Evolutionary conservation across 1,140 invertebrate genomes (phyloP).

Genomic region (Oncopeltus fasciatus): DNA sequence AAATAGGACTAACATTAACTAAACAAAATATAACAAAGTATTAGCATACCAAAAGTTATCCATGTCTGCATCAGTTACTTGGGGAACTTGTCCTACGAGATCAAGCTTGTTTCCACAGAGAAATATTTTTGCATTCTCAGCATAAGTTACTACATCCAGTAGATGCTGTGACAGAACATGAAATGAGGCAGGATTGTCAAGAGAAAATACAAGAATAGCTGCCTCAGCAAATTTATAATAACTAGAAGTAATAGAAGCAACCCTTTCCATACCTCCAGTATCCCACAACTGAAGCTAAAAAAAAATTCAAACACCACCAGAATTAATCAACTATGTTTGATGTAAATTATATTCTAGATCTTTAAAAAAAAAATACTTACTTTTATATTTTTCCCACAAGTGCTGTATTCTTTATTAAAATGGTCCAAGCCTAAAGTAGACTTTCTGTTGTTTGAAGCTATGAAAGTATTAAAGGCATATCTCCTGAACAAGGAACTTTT

Average conservation of each 20-base stretch:
- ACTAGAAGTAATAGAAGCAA: conserved; percentile 81
- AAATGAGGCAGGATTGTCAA: conserved; percentile 81
- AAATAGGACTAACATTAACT: too few species aligned
- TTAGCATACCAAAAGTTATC: conserved; percentile 77
- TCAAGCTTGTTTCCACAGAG: conserved; percentile 82
- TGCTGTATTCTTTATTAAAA: conserved; percentile 61
- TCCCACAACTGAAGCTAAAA: conserved; percentile 80
- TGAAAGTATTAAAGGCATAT: conserved; percentile 76
- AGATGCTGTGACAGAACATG: conserved; percentile 81
- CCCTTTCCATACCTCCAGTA: conserved; percentile 84
- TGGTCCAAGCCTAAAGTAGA: conserved; percentile 85
- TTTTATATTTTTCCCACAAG: conserved; percentile 61
- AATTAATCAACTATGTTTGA: not conserved
- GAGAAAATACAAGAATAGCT: conserved; percentile 74
- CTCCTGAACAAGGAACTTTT: conserved; percentile 85
- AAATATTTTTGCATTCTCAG: conserved; percentile 86
- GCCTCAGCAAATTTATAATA: conserved; percentile 90
- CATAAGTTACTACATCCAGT: conserved; percentile 78
- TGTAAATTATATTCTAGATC: not conserved
- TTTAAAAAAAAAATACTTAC: conserved; percentile 41
- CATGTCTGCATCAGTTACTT: conserved; percentile 77
- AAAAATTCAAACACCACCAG: conserved; percentile 13
- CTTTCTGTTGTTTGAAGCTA: conserved; percentile 60
- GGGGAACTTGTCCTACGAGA: conserved; percentile 48
- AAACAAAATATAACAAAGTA: too few species aligned